These are phyloP conservation scores for Neoniphon sammara DNA, from an alignment of 2,797 vertebrate genomes.

Conservation along the genomic window DNA sequence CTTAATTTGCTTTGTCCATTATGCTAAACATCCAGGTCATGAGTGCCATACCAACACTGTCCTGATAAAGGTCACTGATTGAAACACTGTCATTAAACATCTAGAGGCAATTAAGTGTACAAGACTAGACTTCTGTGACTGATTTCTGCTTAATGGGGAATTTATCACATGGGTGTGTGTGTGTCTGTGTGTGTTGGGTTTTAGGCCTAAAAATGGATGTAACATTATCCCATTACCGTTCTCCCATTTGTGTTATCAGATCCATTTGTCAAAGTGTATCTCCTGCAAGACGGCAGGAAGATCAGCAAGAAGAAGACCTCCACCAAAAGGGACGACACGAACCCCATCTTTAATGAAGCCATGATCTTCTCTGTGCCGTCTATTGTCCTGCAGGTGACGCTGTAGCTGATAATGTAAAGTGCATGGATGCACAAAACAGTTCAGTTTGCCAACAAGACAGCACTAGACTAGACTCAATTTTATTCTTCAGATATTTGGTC, in stretches of 20 bases:
- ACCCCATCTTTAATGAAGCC: slow-evolving; percentile 98
- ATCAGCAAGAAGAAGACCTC: slow-evolving; percentile 99
- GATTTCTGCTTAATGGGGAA: slow-evolving; percentile 28
- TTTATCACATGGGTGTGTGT: not conserved
- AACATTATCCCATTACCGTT: not conserved
- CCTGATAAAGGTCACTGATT: slow-evolving; percentile 31
- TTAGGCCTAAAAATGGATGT: not conserved
- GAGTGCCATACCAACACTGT: slow-evolving; percentile 3
- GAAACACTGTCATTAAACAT: slow-evolving; percentile 15
- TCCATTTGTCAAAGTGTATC: slow-evolving; percentile 98
- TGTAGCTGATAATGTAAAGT: not conserved
- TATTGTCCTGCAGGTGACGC: slow-evolving; percentile 91
- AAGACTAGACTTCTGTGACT: slow-evolving; percentile 12
- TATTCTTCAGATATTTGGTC: too few species aligned
- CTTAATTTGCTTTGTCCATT: slow-evolving; percentile 23
- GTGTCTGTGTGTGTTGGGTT: not conserved
- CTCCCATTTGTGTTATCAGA: slow-evolving; percentile 78
- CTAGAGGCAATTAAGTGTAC: slow-evolving; percentile 21
- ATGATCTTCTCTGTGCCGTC: slow-evolving; percentile 99
- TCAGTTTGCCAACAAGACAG: too few species aligned
- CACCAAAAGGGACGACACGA: slow-evolving; percentile 92
- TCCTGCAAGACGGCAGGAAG: slow-evolving; percentile 96
- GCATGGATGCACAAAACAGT: too few species aligned
- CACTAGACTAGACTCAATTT: too few species aligned
- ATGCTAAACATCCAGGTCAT: slow-evolving; percentile 19